Conservation (phyloP, 2,888 invertebrate genomes). For the Scaptomyza cyrtandrae region DNA sequence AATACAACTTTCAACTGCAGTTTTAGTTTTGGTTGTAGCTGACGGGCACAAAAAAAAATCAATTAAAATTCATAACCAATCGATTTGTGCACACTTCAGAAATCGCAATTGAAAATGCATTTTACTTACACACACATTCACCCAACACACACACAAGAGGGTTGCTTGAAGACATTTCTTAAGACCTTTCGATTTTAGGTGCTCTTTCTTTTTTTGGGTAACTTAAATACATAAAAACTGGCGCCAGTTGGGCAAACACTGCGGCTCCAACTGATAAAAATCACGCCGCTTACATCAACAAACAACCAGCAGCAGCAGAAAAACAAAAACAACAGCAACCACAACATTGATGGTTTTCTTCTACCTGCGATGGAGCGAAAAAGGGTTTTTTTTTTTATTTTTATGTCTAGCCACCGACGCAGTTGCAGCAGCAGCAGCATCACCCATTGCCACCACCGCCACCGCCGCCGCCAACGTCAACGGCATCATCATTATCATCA, state of each 20-base stretch:
- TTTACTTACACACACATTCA: conserved; percentile 32
- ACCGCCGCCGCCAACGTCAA: conserved; percentile 54
- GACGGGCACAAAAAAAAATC: conserved; percentile 70
- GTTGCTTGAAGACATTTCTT: conserved; percentile 24
- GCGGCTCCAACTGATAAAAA: conserved; percentile 78
- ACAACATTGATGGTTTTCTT: conserved; percentile 35
- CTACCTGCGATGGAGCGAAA: conserved; percentile 52
- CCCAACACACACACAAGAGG: conserved; percentile 2
- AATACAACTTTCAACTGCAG: conserved; percentile 70
- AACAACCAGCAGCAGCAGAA: conserved; percentile 50
- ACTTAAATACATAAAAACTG: conserved; percentile 63
- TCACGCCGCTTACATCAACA: conserved; percentile 80
- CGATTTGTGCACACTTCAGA: conserved; percentile 72
- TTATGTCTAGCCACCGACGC: conserved; percentile 80
- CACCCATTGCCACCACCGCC: conserved; percentile 23
- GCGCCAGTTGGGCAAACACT: conserved; percentile 74
- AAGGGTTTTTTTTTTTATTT: conserved; percentile 43
- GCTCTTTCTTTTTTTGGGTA: conserved; percentile 30
- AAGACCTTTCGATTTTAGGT: conserved; percentile 25
- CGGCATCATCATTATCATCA: conserved; percentile 82
- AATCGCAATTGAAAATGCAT: conserved; percentile 60
- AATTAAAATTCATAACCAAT: conserved; percentile 84
- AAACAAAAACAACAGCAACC: conserved; percentile 33
- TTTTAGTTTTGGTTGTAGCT: conserved; percentile 25
- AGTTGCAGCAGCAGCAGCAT: conserved; percentile 68